phyloP scores from a whole-genome alignment of 2,113 vertebrate species.

The Castor canadensis region DNA sequence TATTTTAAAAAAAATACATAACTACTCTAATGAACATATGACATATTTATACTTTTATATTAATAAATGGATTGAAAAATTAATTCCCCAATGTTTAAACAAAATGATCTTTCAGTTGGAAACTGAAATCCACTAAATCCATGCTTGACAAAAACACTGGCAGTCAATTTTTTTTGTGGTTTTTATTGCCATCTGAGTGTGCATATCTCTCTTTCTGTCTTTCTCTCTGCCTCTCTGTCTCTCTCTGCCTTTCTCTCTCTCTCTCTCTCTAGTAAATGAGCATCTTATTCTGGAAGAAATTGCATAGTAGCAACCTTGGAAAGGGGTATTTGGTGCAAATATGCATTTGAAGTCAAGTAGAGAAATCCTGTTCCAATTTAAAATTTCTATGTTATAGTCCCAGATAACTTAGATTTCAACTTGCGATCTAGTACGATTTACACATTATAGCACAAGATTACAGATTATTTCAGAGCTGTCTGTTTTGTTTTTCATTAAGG shows the following conservation, averaged over 20 bases:
- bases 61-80: neutral
- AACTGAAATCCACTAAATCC: neutral
- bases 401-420: too few relatives aligned
- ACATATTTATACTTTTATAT: neutral
- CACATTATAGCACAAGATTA: neutral
- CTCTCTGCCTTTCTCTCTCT: neutral
- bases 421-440: neutral
- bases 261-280: neutral
- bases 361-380: neutral
- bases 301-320: neutral
- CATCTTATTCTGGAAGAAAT: neutral
- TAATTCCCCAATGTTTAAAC: neutral
- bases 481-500: neutral
- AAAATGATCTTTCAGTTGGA: neutral
- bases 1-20: neutral
- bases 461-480: neutral
- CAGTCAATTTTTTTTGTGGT: neutral
- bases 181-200: neutral
- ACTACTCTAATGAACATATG: neutral
- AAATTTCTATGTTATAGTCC: neutral
- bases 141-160: neutral
- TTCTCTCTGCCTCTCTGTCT: rapidly evolving
- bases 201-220: neutral
- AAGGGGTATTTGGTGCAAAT: neutral
- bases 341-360: neutral